Evolutionary conservation across 2,888 invertebrate species (phyloP), one percentile per base, ranked within the genome.

Genomic region (Ligdia adustata): DNA sequence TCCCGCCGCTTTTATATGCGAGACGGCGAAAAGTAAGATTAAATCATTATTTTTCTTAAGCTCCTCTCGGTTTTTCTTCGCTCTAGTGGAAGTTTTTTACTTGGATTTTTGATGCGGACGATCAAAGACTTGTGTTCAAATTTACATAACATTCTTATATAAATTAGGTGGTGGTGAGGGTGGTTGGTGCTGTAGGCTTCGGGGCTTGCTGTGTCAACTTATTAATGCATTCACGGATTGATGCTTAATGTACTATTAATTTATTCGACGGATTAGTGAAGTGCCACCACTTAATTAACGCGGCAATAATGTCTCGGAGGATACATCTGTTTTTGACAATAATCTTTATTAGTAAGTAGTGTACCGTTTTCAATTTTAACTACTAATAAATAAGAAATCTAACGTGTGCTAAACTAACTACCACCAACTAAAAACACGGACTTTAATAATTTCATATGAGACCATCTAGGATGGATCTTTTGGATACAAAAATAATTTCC

Each of bases 1-100:
- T 71, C 62, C 58, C 66, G 47, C 54, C 76, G 79, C 82, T 81
- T 91, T 90, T 89, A 90, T 91, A 90, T 90, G 89, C 89, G 86
- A 80, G 85, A 83, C 88, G 75, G 83, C 86, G 87, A 82, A 84
- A 88, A 90, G 87, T 79, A 78, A 87, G 91, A 91, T 91, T 91
- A 91, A 90, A 90, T 91, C 91, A 91, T 91, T 91, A 91, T 91
- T 91, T 91, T 91, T 90, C 88, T 87, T 88, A 88, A 90, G 90
- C 90, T 79, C 71, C 84, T 81, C 82, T 76, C 82, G 83, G 80
- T 87, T 88, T 86, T 87, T 84, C 82, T 78, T 67, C 75, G 71
- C 75, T 79, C 75, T 72, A 78, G 74, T 79, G 75, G 81, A 84
- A 85, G 69, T 81, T 89, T 87, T 88, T 86, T 84, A 71, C 84